Percentiles rank a stretch among this genome's conserved stretches.
These are phyloP conservation scores for Drosophila niveifrons DNA, from an alignment of 2,888 invertebrate genomes.

Conservation along the genomic window DNA sequence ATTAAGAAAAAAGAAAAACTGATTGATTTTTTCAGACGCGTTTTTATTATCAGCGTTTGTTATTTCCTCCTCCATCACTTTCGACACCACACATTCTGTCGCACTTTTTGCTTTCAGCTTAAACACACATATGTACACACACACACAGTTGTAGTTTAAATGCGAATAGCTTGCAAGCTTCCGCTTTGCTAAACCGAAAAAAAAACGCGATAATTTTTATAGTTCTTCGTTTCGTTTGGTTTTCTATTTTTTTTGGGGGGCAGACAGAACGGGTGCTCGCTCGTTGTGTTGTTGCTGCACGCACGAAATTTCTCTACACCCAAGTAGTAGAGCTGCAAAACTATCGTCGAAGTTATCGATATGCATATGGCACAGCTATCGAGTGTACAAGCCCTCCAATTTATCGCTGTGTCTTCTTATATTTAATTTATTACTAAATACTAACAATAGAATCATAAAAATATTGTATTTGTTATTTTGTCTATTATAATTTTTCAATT, in stretches of 20 bases:
- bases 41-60: slow-evolving; percentile 47
- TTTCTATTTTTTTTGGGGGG: slow-evolving; percentile 10
- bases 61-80: slow-evolving; percentile 29
- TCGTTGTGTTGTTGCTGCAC: slow-evolving; percentile 62
- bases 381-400: background rate
- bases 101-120: slow-evolving; percentile 23
- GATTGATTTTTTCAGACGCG: slow-evolving; percentile 68
- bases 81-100: slow-evolving; percentile 57
- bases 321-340: slow-evolving; percentile 51
- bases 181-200: slow-evolving; percentile 23
- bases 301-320: slow-evolving; percentile 75
- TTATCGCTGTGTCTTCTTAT: too few species aligned
- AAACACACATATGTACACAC: slow-evolving; percentile 24
- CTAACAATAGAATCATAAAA: background rate
- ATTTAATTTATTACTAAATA: too few species aligned
- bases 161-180: slow-evolving; percentile 29
- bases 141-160: slow-evolving; percentile 3
- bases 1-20: slow-evolving; percentile 35
- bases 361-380: background rate
- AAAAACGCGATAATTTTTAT: slow-evolving; percentile 58
- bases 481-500: too few species aligned
- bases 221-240: slow-evolving; percentile 37
- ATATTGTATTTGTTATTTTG: too few species aligned
- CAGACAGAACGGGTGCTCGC: slow-evolving; percentile 54
- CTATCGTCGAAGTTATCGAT: slow-evolving; percentile 33